These are phyloP conservation scores for Leucoraja erinaceus DNA, from an alignment of 2,113 vertebrate species.

Conservation along the genomic window DNA sequence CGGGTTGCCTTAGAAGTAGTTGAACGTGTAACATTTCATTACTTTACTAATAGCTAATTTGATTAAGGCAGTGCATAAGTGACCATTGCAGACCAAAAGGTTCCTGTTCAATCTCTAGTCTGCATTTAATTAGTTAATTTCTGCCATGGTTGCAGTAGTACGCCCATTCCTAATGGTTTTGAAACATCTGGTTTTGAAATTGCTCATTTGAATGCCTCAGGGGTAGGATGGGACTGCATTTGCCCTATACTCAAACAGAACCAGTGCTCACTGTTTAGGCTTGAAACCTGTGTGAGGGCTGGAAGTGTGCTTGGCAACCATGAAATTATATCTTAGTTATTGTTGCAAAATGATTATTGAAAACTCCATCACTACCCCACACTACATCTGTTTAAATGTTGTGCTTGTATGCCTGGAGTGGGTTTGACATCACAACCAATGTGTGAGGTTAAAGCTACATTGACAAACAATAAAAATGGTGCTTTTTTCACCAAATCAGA, in stretches of 20 bases:
- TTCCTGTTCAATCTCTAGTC: neutral
- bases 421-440: neutral
- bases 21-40: neutral
- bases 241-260: neutral
- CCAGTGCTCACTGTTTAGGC: neutral
- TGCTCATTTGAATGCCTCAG: neutral
- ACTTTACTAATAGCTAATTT: neutral
- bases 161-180: neutral
- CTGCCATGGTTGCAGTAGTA: neutral
- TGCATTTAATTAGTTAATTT: neutral
- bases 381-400: neutral
- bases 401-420: neutral
- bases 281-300: neutral
- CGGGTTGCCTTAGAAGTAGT: neutral
- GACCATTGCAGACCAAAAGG: neutral
- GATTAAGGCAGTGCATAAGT: neutral
- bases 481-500: neutral
- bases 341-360: neutral
- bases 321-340: neutral
- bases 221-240: neutral
- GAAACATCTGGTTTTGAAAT: neutral
- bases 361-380: neutral
- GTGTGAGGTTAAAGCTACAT: neutral
- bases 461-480: neutral
- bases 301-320: neutral